Evolutionary conservation across 2,888 invertebrate species (phyloP).

Genomic region (Kryphioiulus occultus): DNA sequence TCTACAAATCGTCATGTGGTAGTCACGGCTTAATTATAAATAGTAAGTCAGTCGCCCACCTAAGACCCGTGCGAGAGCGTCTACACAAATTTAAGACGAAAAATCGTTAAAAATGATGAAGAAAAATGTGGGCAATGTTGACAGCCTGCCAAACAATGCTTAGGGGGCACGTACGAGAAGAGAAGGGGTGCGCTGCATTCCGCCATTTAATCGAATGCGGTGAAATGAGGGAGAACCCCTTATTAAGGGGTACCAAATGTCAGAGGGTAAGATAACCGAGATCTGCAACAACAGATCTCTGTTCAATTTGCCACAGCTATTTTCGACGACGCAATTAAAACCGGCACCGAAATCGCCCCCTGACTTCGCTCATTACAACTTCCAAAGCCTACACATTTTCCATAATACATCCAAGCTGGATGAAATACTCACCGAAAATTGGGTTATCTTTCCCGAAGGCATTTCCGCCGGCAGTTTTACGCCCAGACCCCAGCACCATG

Average conservation of each 20-base stretch:
- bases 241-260: background rate
- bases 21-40: conserved; percentile 23
- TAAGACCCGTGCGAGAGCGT: background rate
- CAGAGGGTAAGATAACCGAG: background rate
- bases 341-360: background rate
- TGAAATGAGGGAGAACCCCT: background rate
- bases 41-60: conserved; percentile 23
- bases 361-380: background rate
- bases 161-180: background rate
- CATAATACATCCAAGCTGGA: conserved; percentile 12
- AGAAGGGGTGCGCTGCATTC: background rate
- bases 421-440: background rate
- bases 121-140: conserved; percentile 8
- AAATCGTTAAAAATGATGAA: conserved; percentile 23
- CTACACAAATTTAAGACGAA: conserved; percentile 16
- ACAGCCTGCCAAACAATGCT: conserved; percentile 7
- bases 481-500: background rate
- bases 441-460: background rate
- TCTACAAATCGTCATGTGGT: conserved; percentile 16
- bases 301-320: background rate
- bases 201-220: background rate
- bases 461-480: background rate
- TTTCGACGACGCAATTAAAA: background rate
- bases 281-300: background rate
- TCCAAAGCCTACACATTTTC: background rate